Evolutionary conservation across 2,113 vertebrate genomes (phyloP).

Genomic region (Orcinus orca): DNA sequence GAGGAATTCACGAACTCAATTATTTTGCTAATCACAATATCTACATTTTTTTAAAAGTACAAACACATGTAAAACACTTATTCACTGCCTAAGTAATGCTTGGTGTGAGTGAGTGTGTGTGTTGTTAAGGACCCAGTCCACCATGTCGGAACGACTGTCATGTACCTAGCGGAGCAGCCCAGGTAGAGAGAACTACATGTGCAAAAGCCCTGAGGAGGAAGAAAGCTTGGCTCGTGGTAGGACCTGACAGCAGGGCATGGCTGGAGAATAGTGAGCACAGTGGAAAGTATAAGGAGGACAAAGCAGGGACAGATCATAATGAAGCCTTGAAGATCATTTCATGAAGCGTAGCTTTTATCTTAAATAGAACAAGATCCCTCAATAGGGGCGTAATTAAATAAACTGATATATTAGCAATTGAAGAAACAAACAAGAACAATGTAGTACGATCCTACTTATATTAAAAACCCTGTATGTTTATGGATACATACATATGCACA

Average conservation of each 20-base stretch:
- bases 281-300: neutral
- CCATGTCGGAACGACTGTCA: neutral
- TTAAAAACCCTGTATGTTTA: neutral
- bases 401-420: neutral
- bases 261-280: neutral
- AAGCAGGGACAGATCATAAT: neutral
- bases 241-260: neutral
- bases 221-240: neutral
- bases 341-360: neutral
- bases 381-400: neutral
- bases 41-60: neutral
- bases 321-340: neutral
- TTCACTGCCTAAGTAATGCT: neutral
- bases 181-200: neutral
- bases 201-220: neutral
- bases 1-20: slow-evolving; percentile 5
- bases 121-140: neutral
- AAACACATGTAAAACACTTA: neutral
- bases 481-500: neutral
- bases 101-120: neutral
- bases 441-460: neutral
- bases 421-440: neutral
- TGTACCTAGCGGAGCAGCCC: neutral
- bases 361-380: neutral
- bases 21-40: slow-evolving; percentile 7